Conservation (phyloP, 1,140 invertebrate species). For the Harpegnathos saltator region DNA sequence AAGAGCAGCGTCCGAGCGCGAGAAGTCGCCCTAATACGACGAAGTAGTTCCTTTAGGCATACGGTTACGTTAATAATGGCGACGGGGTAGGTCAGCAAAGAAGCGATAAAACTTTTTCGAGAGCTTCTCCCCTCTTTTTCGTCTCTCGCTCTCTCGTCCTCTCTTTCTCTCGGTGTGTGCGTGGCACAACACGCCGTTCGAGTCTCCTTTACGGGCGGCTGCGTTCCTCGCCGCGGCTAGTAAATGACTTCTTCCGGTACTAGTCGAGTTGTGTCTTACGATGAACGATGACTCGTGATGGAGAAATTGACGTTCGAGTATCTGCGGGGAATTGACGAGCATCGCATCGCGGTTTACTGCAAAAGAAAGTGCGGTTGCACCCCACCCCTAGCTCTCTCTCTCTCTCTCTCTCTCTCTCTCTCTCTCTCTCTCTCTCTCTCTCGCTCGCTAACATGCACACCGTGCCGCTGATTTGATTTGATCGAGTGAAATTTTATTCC, state of each 20-base stretch:
- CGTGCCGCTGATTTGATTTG: too few species aligned
- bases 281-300: conserved; percentile 54
- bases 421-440: too few species aligned
- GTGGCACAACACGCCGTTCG: conserved; percentile 72
- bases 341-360: background rate
- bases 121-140: conserved; percentile 56
- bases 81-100: conserved; percentile 74
- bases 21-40: conserved; percentile 68
- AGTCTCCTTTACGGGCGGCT: conserved; percentile 71
- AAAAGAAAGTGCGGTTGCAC: background rate
- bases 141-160: background rate
- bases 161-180: conserved; percentile 54
- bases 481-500: too few species aligned
- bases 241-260: conserved; percentile 71
- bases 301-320: conserved; percentile 56
- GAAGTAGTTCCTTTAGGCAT: conserved; percentile 66
- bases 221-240: conserved; percentile 63
- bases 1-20: conserved; percentile 48
- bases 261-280: conserved; percentile 45
- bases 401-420: too few species aligned
- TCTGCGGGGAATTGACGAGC: conserved; percentile 56
- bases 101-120: conserved; percentile 80
- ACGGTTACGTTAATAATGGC: conserved; percentile 72
- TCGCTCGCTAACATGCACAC: too few species aligned
- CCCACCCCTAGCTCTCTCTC: too few species aligned